Conservation (phyloP, 2,888 invertebrate species). For the Macrophya annulata region DNA sequence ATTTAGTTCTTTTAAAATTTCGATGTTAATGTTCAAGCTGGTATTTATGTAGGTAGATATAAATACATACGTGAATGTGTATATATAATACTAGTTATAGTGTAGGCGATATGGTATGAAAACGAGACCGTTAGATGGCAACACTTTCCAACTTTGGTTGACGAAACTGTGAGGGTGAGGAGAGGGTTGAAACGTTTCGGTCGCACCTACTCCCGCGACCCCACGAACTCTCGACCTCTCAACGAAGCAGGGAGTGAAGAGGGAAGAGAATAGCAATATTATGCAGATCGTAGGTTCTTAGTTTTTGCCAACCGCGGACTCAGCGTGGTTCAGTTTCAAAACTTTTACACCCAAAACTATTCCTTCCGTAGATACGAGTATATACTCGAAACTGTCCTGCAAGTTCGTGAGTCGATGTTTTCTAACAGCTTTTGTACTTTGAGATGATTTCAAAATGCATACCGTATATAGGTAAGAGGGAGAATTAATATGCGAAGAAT, state of each 20-base stretch:
- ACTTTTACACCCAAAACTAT: slow-evolving; percentile 33
- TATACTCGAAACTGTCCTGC: background rate
- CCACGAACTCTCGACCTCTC: slow-evolving; percentile 52
- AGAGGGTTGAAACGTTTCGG: slow-evolving; percentile 49
- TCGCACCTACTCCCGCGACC: slow-evolving; percentile 35
- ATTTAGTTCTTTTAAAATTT: background rate
- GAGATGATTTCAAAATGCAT: background rate
- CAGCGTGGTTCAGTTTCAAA: slow-evolving; percentile 11
- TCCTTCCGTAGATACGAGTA: background rate
- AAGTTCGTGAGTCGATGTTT: slow-evolving; percentile 35
- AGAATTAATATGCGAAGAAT: slow-evolving; percentile 15
- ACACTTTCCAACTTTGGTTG: slow-evolving; percentile 39
- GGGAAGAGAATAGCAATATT: slow-evolving; percentile 51
- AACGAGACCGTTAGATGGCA: slow-evolving; percentile 45
- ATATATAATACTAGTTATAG: background rate
- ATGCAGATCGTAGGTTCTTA: slow-evolving; percentile 54
- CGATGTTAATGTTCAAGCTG: background rate
- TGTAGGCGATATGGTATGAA: slow-evolving; percentile 21
- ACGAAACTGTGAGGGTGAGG: background rate
- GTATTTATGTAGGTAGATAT: background rate
- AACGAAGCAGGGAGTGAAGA: background rate
- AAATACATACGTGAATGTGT: background rate
- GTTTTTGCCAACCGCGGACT: slow-evolving; percentile 40
- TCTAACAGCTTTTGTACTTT: slow-evolving; percentile 9
- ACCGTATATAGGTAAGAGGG: background rate